These are phyloP conservation scores for Drosophila infuscata DNA, from an alignment of 2,888 invertebrate genomes.

Conservation along the genomic window DNA sequence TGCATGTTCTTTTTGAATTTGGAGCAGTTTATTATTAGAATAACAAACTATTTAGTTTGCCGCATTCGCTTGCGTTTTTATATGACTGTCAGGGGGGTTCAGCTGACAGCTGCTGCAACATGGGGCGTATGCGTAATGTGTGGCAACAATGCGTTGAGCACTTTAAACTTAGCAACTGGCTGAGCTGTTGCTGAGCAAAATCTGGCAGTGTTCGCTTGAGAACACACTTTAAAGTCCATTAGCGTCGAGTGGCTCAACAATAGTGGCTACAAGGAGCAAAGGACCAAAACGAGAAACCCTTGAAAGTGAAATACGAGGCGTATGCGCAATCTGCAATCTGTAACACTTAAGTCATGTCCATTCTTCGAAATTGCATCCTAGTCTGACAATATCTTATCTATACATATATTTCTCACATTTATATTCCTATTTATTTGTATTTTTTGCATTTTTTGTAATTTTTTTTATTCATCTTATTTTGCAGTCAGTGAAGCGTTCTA, in stretches of 20 bases:
- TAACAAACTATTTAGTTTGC: constrained; percentile 36
- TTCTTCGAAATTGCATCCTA: constrained; percentile 21
- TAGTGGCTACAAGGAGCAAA: constrained; percentile 24
- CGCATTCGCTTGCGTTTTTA: constrained; percentile 15
- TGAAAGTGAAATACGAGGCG: constrained; percentile 24
- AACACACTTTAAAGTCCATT: constrained; percentile 82
- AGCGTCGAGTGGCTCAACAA: constrained; percentile 63
- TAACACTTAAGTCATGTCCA: constrained; percentile 17
- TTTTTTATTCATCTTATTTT: constrained; percentile 1
- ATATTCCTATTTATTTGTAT: constrained; percentile 31
- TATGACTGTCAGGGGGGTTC: constrained; percentile 30
- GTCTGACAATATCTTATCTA: constrained; percentile 35
- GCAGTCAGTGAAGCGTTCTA: constrained; percentile 28
- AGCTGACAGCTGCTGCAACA: constrained; percentile 41
- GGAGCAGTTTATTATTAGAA: constrained; percentile 63
- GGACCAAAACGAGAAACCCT: constrained; percentile 17
- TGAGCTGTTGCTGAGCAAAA: constrained; percentile 10
- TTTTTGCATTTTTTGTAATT: neutral
- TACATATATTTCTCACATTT: constrained; percentile 31
- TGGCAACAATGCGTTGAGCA: constrained; percentile 44
- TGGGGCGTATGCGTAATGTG: constrained; percentile 63
- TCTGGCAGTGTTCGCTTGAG: constrained; percentile 58
- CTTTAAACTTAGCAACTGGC: constrained; percentile 47
- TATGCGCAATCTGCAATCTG: constrained; percentile 41
- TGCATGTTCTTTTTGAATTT: constrained; percentile 30